Evolutionary conservation across 2,888 invertebrate genomes (phyloP).

Genomic region (Eutolmus rufibarbis): DNA sequence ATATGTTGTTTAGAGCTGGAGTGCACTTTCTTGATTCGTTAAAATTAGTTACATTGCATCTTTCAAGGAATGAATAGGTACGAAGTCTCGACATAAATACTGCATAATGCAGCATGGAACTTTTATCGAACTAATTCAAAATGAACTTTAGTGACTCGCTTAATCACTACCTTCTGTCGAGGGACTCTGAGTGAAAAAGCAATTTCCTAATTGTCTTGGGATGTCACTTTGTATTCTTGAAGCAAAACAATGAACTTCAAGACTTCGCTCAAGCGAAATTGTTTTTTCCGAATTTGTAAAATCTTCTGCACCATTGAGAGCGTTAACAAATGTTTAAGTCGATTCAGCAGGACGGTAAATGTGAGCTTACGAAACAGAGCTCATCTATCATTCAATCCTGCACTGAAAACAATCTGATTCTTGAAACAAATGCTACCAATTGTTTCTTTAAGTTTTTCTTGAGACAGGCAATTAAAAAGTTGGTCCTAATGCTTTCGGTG

Average conservation of each 20-base stretch:
- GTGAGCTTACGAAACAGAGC: slow-evolving; percentile 21
- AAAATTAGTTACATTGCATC: not conserved
- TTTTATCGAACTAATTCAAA: not conserved
- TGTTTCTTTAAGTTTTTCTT: not conserved
- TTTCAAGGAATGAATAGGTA: not conserved
- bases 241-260: not conserved
- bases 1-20: not conserved
- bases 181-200: not conserved
- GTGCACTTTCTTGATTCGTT: not conserved
- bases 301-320: not conserved
- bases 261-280: not conserved
- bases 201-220: not conserved
- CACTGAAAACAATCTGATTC: slow-evolving; percentile 34
- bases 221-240: slow-evolving; percentile 1
- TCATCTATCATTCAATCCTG: slow-evolving; percentile 43
- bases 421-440: not conserved
- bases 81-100: not conserved
- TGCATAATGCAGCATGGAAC: not conserved
- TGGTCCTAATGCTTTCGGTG: not conserved
- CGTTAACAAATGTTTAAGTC: not conserved
- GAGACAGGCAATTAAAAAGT: slow-evolving; percentile 3
- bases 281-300: not conserved
- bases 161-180: not conserved
- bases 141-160: not conserved
- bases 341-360: not conserved